Evolutionary conservation across 2,113 vertebrate genomes (phyloP).

Genomic region (Rhinoderma darwinii): DNA sequence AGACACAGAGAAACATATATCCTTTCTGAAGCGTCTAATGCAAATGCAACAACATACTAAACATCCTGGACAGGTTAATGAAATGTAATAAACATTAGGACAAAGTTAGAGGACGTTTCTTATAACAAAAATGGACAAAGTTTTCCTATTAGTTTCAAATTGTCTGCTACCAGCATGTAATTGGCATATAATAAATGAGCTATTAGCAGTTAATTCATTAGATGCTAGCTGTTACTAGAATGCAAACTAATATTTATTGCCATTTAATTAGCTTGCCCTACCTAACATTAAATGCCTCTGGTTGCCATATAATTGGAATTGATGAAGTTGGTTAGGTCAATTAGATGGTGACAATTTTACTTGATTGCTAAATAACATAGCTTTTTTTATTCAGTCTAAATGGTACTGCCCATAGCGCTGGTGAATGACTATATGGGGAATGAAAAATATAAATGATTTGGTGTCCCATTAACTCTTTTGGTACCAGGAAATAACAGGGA

Average conservation of each 20-base stretch:
- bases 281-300: slow-evolving; percentile 59
- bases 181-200: slow-evolving; percentile 60
- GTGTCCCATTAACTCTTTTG: slow-evolving; percentile 28
- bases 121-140: slow-evolving; percentile 54
- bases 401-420: neutral
- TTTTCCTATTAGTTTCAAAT: slow-evolving; percentile 58
- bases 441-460: slow-evolving; percentile 19
- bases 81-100: slow-evolving; percentile 26
- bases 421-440: slow-evolving; percentile 11
- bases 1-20: neutral
- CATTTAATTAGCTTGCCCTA: slow-evolving; percentile 59
- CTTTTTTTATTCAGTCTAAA: slow-evolving; percentile 35
- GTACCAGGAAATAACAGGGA: neutral
- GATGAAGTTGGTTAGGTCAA: slow-evolving; percentile 60
- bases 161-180: slow-evolving; percentile 59
- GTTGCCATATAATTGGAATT: slow-evolving; percentile 60
- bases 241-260: slow-evolving; percentile 61
- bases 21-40: neutral
- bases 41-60: neutral
- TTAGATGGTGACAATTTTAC: slow-evolving; percentile 58
- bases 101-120: slow-evolving; percentile 58
- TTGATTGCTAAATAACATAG: slow-evolving; percentile 57
- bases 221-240: slow-evolving; percentile 58
- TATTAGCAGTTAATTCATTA: slow-evolving; percentile 60
- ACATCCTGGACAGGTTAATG: neutral